phyloP scores from a whole-genome alignment of 2,888 invertebrate genomes.

The Monoplex corrugatus region DNA sequence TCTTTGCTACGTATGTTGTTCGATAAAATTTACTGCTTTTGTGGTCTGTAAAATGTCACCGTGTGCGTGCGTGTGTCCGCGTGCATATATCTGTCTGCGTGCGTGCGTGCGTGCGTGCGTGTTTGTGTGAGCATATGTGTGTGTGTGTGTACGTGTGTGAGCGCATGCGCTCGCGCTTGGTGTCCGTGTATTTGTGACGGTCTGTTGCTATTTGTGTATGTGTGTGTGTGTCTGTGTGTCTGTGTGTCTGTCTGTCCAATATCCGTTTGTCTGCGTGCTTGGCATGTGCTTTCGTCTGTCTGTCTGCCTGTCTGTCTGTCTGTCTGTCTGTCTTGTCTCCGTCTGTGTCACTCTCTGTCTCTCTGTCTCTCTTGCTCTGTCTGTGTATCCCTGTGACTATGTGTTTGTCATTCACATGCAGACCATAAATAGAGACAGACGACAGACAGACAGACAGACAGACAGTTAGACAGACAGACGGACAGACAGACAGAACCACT shows the following conservation, averaged over 20 bases:
- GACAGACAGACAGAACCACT: too few species aligned
- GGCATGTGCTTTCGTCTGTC: neutral
- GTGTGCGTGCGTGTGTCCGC: neutral
- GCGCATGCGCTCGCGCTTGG: neutral
- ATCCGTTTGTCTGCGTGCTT: neutral
- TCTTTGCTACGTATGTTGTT: neutral
- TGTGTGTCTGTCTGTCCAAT: neutral
- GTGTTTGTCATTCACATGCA: neutral
- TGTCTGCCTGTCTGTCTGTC: neutral
- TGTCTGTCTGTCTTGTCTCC: too few species aligned
- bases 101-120: neutral
- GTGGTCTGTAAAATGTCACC: neutral
- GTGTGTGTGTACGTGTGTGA: neutral
- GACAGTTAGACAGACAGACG: too few species aligned
- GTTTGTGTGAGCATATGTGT: neutral
- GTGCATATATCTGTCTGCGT: neutral
- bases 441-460: too few species aligned
- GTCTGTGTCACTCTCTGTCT: too few species aligned
- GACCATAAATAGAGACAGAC: too few species aligned
- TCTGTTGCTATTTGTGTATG: neutral
- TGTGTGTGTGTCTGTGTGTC: conserved; percentile 1
- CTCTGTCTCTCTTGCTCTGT: neutral
- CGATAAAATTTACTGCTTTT: too few species aligned
- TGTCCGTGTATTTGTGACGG: neutral
- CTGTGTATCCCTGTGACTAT: neutral